Conservation (phyloP, 2,797 vertebrate species). For the Chiloscyllium punctatum region DNA sequence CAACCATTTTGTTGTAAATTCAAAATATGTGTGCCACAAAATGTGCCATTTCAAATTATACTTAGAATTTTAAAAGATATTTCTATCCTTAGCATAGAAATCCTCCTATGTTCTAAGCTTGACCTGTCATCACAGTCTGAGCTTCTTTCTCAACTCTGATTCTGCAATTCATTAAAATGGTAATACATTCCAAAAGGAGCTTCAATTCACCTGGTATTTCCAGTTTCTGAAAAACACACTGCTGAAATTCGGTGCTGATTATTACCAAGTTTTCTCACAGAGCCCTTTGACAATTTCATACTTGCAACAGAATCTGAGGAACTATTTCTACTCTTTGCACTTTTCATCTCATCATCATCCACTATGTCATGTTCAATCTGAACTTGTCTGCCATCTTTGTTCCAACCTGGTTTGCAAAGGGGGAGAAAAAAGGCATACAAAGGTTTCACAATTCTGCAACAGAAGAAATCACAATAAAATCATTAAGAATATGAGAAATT, state of each 20-base stretch:
- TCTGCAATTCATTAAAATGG: neutral
- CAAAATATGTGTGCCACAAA: neutral
- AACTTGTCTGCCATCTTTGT: neutral
- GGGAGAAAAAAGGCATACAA: neutral
- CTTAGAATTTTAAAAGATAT: neutral
- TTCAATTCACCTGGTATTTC: conserved; percentile 33
- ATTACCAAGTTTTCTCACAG: neutral
- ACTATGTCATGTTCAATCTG: neutral
- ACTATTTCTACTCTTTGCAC: neutral
- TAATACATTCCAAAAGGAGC: neutral
- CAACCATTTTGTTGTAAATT: neutral
- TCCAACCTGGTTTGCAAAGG: neutral
- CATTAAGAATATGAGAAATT: neutral
- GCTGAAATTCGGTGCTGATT: neutral
- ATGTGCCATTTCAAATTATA: neutral
- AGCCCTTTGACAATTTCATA: neutral
- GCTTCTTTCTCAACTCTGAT: neutral
- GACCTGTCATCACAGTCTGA: neutral
- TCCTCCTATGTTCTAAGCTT: neutral
- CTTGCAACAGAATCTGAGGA: neutral
- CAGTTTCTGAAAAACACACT: neutral
- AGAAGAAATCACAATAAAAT: neutral
- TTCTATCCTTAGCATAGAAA: neutral
- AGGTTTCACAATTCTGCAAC: neutral
- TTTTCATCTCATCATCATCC: neutral